A percentile compares a stretch with the other conserved stretches of the same genome.
Evolutionary conservation across 2,797 vertebrate genomes (phyloP).

Genomic region (Glyptemys insculpta): DNA sequence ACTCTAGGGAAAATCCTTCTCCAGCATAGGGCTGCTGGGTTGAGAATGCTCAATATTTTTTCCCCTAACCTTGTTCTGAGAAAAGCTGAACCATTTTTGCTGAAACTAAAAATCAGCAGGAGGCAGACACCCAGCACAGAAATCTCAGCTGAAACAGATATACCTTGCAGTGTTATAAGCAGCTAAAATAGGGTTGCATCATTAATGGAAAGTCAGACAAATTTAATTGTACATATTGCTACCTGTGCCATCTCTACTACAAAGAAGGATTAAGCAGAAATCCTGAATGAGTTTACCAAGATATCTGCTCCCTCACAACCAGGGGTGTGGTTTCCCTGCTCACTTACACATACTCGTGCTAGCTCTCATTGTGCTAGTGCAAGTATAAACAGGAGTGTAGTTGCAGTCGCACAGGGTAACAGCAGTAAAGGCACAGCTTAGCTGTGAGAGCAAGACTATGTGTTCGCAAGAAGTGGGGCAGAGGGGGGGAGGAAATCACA

Average conservation of each 20-base stretch:
- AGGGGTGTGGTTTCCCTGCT: neutral
- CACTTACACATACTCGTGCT: neutral
- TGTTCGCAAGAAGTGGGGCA: neutral
- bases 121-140: neutral
- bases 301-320: neutral
- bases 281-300: neutral
- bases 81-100: neutral
- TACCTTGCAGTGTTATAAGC: neutral
- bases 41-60: neutral
- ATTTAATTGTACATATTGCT: neutral
- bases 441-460: neutral
- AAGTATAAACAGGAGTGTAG: neutral
- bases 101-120: neutral
- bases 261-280: neutral
- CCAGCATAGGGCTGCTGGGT: neutral
- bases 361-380: neutral
- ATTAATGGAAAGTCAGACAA: neutral
- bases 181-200: neutral
- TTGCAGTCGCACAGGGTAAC: neutral
- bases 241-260: neutral
- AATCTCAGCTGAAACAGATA: neutral
- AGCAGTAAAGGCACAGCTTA: neutral
- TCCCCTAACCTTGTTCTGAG: neutral
- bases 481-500: neutral
- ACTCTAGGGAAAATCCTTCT: neutral